Conservation (phyloP, 2,113 vertebrate species). For the Xiphophorus hellerii region DNA sequence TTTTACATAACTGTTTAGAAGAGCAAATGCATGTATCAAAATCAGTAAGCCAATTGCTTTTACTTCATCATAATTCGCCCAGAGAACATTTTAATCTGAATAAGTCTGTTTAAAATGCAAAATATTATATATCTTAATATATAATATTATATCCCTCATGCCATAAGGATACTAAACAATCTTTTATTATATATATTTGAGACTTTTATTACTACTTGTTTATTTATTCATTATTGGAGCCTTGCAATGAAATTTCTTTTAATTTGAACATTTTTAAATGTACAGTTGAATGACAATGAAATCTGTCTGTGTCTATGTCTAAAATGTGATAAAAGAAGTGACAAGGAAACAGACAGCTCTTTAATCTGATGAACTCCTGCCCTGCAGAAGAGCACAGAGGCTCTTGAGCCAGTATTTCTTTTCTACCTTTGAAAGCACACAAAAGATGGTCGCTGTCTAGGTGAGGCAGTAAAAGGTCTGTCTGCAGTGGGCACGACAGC, state of each 20-base stretch:
- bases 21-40: neutral
- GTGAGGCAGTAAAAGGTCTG: slow-evolving; percentile 17
- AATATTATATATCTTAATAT: neutral
- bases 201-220: no score
- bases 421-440: neutral
- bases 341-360: neutral
- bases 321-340: neutral
- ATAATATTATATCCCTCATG: no score
- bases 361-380: slow-evolving; percentile 32
- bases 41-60: neutral
- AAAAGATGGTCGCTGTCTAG: slow-evolving; percentile 4
- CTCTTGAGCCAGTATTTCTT: slow-evolving; percentile 15
- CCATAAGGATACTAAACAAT: no score
- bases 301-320: no score
- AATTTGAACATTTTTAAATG: no score
- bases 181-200: no score
- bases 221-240: no score
- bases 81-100: neutral
- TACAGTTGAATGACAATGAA: no score
- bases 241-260: no score
- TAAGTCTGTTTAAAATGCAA: neutral
- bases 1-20: neutral
- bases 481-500: slow-evolving; percentile 27
- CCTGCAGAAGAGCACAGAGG: slow-evolving; percentile 13
- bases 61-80: neutral